Conservation (phyloP, 2,888 invertebrate species). For the Operophtera brumata region DNA sequence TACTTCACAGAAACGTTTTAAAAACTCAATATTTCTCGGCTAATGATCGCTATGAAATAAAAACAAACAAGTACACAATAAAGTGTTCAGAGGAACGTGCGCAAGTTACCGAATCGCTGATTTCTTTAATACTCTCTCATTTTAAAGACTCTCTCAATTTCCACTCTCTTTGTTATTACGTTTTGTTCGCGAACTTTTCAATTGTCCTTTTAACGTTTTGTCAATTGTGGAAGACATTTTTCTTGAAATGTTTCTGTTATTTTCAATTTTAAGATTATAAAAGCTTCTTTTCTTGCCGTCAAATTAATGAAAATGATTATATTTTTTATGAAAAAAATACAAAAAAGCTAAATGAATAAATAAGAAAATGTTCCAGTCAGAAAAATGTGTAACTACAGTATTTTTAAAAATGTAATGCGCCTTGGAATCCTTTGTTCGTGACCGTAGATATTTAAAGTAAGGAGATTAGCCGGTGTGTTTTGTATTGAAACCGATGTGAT, state of each 20-base stretch:
- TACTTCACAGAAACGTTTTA: background rate
- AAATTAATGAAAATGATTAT: no score
- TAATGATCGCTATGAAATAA: conserved; percentile 21
- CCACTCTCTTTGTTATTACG: conserved; percentile 24
- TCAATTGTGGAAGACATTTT: background rate
- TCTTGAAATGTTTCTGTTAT: background rate
- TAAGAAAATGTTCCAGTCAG: no score
- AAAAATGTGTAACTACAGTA: no score
- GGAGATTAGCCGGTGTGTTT: no score
- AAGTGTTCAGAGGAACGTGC: conserved; percentile 15
- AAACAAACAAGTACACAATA: conserved; percentile 16
- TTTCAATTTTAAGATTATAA: no score
- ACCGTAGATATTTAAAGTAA: no score
- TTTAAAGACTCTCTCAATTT: conserved; percentile 20
- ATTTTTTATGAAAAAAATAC: no score
- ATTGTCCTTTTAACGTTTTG: conserved; percentile 21
- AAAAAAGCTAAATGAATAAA: no score
- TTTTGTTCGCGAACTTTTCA: conserved; percentile 24
- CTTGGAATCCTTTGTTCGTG: no score
- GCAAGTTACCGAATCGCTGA: conserved; percentile 22
- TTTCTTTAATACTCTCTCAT: conserved; percentile 13
- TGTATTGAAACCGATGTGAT: no score
- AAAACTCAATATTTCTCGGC: conserved; percentile 3
- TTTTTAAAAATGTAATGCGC: no score
- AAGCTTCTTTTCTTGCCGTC: no score